Base-by-base conservation (phyloP, 2,888 invertebrate species). In the Aleiodes leptofemur region DNA sequence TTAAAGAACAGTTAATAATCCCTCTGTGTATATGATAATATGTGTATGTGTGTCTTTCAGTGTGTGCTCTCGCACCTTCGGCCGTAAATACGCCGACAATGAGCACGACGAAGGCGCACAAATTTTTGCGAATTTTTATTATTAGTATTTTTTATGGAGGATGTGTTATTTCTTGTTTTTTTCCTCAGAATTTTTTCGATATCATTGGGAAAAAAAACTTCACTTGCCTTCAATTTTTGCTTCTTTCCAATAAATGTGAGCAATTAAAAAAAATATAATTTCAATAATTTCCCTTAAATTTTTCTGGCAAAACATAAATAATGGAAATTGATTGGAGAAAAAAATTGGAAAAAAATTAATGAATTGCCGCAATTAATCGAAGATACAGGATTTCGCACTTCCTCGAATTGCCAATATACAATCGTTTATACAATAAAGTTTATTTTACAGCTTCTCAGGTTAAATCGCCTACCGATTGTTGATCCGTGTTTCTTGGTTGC, bases 381-480 rank as follows among this genome's bases (percentile, higher is more conserved):
- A 29, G 50, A 51, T 68, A 68, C 68, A 68, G 64, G 64, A 48
- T 43, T 64, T 64, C 48, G n/a, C 64, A 64, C 64, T 64, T 64
- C 64, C 48, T 64, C 48, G 43, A 64, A 64, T 64, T 48, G 64
- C 43, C 64, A 64, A 64, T 64, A 64, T 64, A 64, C 43, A 64
- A 43, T 5, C 8, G 64, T 38, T 38, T 43, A 4, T 48, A 64
- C 23, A 64, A 64, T 64, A 64, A 64, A 64, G 8, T 48, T 64
- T 64, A 64, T 48, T 64, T 64, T 64, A 64, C 64, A 64, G 13
- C 64, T 48, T 64, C 29, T 50, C 51, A n/a, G 23, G 23, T 68
- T 51, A n/a, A 79, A 83, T 83, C 79, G 79, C 76, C 81, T 79
- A 78, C 80, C 83, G 80, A 84, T 84, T 81, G 82, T 82, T 81